These are phyloP conservation scores for Drosophila borealis DNA, from an alignment of 2,888 invertebrate species.

Conservation along the genomic window DNA sequence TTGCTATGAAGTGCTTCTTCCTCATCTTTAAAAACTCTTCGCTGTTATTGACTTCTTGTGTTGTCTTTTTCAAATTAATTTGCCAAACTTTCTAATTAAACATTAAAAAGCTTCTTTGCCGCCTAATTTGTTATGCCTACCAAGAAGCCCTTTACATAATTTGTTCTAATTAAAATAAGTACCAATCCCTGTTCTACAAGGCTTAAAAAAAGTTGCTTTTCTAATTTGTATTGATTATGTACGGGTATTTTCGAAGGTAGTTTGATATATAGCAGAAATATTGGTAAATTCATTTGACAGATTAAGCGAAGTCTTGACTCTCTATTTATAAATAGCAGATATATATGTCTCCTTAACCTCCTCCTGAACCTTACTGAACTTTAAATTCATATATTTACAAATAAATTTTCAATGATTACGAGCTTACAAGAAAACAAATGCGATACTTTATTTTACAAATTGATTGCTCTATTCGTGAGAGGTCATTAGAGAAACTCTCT, in stretches of 20 bases:
- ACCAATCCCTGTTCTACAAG: neutral
- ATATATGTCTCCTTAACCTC: no score
- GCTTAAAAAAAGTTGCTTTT: neutral
- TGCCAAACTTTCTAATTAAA: neutral
- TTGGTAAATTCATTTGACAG: no score
- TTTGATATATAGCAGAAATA: no score
- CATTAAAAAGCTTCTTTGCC: neutral
- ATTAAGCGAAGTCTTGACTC: no score
- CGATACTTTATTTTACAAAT: no score
- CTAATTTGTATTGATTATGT: neutral
- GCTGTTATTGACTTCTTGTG: neutral
- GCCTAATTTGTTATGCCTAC: neutral
- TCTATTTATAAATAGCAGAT: no score
- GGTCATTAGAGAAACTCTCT: no score
- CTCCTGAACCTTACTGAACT: no score
- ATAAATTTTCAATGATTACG: no score
- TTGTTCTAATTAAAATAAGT: constrained; percentile 18
- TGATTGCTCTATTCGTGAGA: no score
- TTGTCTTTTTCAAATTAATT: neutral
- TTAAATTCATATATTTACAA: no score
- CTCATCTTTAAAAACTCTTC: neutral
- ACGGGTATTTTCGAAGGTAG: neutral
- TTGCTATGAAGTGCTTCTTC: neutral
- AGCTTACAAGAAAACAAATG: no score
- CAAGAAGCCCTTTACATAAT: neutral